Evolutionary conservation across 2,888 invertebrate species (phyloP), one percentile per base, ranked within the genome.

Genomic region (Allophyes oxyacanthae): DNA sequence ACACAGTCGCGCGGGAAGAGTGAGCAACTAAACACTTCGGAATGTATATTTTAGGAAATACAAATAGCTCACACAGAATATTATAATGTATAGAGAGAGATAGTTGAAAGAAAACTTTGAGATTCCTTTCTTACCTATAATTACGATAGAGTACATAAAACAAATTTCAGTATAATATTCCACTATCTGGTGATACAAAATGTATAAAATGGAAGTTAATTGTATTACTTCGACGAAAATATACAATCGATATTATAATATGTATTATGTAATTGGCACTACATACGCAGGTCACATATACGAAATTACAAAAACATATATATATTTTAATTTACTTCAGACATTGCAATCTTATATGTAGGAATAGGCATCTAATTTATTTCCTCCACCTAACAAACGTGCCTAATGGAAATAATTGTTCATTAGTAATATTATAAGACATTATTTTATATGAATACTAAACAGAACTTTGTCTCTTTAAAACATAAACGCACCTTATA

Each of bases 271-370:
- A 51, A 86, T 93, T 93, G 93, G 93, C 92, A 93, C 93, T 92
- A 93, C 89, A 83, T 84, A 90, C 75, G 85, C 89, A 91, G 89
- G 89, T 92, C 90, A 89, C 88, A 83, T 77, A 81, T 88, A 90
- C 84, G 86, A 90, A 89, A 88, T 88, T 91, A 91, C 87, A 89
- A 88, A 78, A 90, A 75, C 78, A 69, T 62, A 40, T 60, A 72
- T 62, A 55, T 57, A 54, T 57, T 72, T 77, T 67, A 72, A 62
- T 72, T 69, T 72, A 64, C 60, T 70, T 70, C 74, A 49, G 58
- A 65, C 62, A 73, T 78, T 68, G 73, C 71, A 70, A 67, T 79
- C 67, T 76, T 78, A 82, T 14, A 60, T 30, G 45, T 75, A 63
- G 52, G 51, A 32, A 76, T 79, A 85, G 69, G 78, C 78, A 77